A percentile compares a stretch with the other conserved stretches of the same genome.
These are phyloP conservation scores for Notocelia uddmanniana DNA, from an alignment of 2,888 invertebrate species.

Conservation along the genomic window DNA sequence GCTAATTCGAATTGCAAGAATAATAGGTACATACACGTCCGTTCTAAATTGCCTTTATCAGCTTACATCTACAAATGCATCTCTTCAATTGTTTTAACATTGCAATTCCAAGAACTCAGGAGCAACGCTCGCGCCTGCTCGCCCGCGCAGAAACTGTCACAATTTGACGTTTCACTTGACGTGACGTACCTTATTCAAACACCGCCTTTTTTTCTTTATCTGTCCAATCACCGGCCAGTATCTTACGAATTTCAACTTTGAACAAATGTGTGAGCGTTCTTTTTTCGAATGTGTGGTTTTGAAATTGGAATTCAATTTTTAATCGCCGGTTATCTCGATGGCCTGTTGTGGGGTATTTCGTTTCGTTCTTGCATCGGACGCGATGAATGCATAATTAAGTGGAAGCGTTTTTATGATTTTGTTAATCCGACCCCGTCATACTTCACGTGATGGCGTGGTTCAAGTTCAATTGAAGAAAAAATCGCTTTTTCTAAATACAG, in stretches of 20 bases:
- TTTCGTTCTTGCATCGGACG: conserved; percentile 75
- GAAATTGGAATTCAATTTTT: conserved; percentile 66
- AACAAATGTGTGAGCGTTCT: conserved; percentile 65
- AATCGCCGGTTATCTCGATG: conserved; percentile 78
- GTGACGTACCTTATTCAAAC: conserved; percentile 83
- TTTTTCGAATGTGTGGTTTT: conserved; percentile 55
- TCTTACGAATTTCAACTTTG: conserved; percentile 62
- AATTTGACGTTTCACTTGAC: conserved; percentile 84
- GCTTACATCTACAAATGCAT: conserved; percentile 50
- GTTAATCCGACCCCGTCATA: conserved; percentile 65
- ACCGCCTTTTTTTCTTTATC: conserved; percentile 78
- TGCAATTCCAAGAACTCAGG: conserved; percentile 77
- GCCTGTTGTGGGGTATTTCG: conserved; percentile 81
- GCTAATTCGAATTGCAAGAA: neutral
- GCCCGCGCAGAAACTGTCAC: conserved; percentile 85
- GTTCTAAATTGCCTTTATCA: conserved; percentile 3
- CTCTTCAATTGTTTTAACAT: conserved; percentile 53
- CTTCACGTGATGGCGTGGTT: conserved; percentile 49
- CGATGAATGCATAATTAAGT: conserved; percentile 84
- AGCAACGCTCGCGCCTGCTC: conserved; percentile 68
- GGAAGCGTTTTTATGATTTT: conserved; percentile 77
- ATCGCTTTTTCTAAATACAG: neutral
- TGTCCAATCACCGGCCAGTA: conserved; percentile 69
- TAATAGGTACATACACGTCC: neutral
- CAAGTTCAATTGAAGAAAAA: conserved; percentile 34